Conservation (phyloP, 2,113 vertebrate genomes). For the Benitochromis conjunctus region DNA sequence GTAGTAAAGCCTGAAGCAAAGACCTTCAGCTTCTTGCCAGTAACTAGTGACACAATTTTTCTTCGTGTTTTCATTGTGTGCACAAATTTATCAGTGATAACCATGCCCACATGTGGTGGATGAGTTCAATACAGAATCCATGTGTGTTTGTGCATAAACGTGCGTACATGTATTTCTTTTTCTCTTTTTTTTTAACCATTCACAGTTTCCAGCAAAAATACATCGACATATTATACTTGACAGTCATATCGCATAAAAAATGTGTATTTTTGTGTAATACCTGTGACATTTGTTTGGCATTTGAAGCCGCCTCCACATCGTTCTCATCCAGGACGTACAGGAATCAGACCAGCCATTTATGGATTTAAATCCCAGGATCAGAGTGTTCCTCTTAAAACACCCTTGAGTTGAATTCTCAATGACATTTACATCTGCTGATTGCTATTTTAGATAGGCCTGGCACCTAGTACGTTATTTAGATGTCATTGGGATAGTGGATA, state of each 20-base stretch:
- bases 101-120: not conserved
- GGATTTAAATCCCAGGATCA: conserved; percentile 59
- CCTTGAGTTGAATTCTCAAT: conserved; percentile 38
- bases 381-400: conserved; percentile 24
- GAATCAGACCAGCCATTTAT: conserved; percentile 37
- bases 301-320: conserved; percentile 36
- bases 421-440: conserved; percentile 55
- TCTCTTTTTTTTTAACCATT: not conserved
- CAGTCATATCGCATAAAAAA: conserved; percentile 3
- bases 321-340: not conserved
- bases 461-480: conserved; percentile 44
- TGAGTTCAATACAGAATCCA: not conserved
- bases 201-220: not conserved
- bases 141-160: not conserved
- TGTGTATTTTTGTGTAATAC: conserved; percentile 27
- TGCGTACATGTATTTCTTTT: fast-evolving
- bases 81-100: not conserved
- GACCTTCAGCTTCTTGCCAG: not conserved
- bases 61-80: not conserved
- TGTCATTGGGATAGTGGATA: conserved; percentile 29
- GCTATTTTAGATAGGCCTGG: conserved; percentile 38
- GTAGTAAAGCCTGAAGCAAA: not conserved
- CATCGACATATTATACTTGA: not conserved
- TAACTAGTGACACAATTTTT: not conserved
- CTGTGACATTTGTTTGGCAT: conserved; percentile 67